Conservation (phyloP, 1,140 invertebrate genomes). For the Ceratosolen fusciceps region DNA sequence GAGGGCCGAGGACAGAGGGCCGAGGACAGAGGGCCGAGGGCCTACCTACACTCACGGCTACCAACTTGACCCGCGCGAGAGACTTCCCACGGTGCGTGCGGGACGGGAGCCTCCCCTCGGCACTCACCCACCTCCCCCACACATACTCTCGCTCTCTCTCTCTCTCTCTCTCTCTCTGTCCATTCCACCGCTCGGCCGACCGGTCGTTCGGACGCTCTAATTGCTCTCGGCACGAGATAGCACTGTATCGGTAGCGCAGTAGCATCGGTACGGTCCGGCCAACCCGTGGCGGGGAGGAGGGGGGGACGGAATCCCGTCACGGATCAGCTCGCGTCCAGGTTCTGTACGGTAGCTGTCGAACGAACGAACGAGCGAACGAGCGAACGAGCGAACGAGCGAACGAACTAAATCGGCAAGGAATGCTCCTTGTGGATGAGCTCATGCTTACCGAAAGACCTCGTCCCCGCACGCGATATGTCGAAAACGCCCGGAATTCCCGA, state of each 20-base stretch:
- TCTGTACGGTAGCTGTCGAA: neutral
- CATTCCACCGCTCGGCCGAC: too few relatives aligned
- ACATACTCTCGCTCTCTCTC: too few relatives aligned
- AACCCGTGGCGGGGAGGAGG: slow-evolving; percentile 36
- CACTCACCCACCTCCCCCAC: too few relatives aligned
- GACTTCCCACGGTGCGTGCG: slow-evolving; percentile 65
- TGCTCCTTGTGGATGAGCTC: slow-evolving; percentile 4
- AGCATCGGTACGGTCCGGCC: slow-evolving; percentile 45
- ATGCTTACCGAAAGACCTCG: neutral
- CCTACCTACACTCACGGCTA: too few relatives aligned
- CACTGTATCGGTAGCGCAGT: too few relatives aligned
- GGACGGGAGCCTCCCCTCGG: too few relatives aligned
- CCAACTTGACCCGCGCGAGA: slow-evolving; percentile 61
- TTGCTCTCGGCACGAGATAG: too few relatives aligned
- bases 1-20: too few relatives aligned
- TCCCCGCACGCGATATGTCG: neutral
- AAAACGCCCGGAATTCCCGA: slow-evolving; percentile 2
- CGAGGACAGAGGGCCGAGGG: too few relatives aligned
- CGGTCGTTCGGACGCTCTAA: too few relatives aligned
- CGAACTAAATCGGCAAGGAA: too few relatives aligned
- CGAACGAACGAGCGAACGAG: slow-evolving; percentile 1
- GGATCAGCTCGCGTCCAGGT: slow-evolving; percentile 9
- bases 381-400: neutral
- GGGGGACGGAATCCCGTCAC: slow-evolving; percentile 51
- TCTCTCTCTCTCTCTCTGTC: too few relatives aligned